These are phyloP conservation scores for Botia kubotai DNA, from an alignment of 2,797 vertebrate species.

Conservation along the genomic window DNA sequence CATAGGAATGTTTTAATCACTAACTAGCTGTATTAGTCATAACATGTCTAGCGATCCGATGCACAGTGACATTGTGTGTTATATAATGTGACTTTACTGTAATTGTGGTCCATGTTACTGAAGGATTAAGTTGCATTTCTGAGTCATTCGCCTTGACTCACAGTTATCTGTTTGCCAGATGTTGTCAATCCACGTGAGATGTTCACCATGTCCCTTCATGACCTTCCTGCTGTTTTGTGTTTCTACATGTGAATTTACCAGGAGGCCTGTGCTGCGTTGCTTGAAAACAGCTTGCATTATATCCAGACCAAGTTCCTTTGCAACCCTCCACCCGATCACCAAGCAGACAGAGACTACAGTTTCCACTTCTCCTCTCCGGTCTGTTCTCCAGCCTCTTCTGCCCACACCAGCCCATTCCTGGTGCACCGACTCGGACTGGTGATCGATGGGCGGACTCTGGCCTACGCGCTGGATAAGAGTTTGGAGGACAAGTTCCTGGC, in stretches of 20 bases:
- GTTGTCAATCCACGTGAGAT: constrained; percentile 22
- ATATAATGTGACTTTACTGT: background rate
- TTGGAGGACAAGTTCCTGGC: constrained; percentile 93
- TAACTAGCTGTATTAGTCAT: constrained; percentile 17
- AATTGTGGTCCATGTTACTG: background rate
- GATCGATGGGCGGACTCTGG: constrained; percentile 92
- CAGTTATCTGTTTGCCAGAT: constrained; percentile 26
- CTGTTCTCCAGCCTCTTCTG: constrained; percentile 65
- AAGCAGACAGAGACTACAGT: constrained; percentile 72
- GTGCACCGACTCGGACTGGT: constrained; percentile 87
- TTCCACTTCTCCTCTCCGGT: constrained; percentile 66
- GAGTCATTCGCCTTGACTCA: background rate
- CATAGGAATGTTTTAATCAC: constrained; percentile 22
- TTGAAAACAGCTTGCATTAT: constrained; percentile 91
- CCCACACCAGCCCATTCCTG: constrained; percentile 63
- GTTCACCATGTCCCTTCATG: constrained; percentile 10
- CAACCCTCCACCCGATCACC: constrained; percentile 65
- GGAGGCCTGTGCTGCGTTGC: constrained; percentile 89
- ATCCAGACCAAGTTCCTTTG: constrained; percentile 85
- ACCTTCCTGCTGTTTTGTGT: background rate
- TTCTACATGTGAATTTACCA: constrained; percentile 71
- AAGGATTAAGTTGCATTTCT: constrained; percentile 16
- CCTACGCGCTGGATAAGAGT: constrained; percentile 88
- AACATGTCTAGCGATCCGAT: background rate
- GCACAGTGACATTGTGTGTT: background rate